A percentile compares a stretch with the other conserved stretches of the same genome.
phyloP scores from a whole-genome alignment of 2,113 vertebrate species.

The Festucalex cinctus region DNA sequence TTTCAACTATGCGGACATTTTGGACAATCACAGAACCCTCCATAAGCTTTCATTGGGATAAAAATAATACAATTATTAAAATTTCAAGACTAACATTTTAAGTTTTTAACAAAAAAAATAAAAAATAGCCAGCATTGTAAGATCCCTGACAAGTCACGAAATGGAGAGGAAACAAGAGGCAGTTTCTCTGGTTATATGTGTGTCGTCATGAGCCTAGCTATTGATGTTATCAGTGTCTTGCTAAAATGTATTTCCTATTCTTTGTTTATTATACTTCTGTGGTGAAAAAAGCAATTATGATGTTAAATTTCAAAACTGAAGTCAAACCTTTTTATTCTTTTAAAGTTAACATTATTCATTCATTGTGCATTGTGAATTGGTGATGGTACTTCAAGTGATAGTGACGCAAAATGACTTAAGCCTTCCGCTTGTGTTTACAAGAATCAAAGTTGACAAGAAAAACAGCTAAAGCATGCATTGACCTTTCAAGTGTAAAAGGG shows the following conservation, averaged over 20 bases:
- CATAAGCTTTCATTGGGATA: conserved; percentile 13
- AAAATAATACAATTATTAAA: not conserved
- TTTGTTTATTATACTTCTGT: not conserved
- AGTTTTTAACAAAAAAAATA: not conserved
- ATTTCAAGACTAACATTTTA: too few relatives aligned
- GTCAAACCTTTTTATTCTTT: conserved; percentile 33
- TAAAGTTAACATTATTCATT: not conserved
- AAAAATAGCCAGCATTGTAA: not conserved
- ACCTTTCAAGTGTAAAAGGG: conserved; percentile 49
- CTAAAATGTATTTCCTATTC: not conserved
- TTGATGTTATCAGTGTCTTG: not conserved
- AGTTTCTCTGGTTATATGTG: not conserved
- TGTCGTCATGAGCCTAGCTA: not conserved
- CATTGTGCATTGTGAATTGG: not conserved
- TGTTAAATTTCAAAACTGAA: conserved; percentile 28
- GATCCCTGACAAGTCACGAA: not conserved
- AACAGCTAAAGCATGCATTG: conserved; percentile 56
- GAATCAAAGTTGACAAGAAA: conserved; percentile 56
- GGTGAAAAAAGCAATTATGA: too few relatives aligned
- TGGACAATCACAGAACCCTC: not conserved
- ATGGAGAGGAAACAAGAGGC: not conserved
- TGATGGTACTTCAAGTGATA: conserved; percentile 16
- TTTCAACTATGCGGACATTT: conserved; percentile 18
- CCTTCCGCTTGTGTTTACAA: conserved; percentile 43
- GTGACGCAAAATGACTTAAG: conserved; percentile 40